These are phyloP conservation scores for Sebastes fasciatus DNA, from an alignment of 2,113 vertebrate species.

Conservation along the genomic window DNA sequence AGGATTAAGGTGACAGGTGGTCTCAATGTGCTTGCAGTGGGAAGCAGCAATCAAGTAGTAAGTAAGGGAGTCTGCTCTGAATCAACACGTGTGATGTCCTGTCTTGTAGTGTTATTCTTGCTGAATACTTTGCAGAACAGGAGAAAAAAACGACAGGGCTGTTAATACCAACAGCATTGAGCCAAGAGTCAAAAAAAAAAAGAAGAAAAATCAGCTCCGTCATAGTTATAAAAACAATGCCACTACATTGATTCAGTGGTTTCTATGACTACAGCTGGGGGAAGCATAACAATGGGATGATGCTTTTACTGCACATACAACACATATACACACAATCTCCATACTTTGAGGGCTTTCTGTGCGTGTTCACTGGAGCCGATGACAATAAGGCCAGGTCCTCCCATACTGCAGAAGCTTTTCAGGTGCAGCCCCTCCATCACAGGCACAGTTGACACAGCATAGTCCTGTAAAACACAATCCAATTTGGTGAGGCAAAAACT, in stretches of 20 bases:
- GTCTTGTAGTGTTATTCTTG: constrained; percentile 61
- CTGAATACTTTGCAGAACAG: constrained; percentile 50
- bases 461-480: constrained; percentile 82
- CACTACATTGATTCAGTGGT: constrained; percentile 43
- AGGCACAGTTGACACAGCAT: constrained; percentile 94
- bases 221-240: constrained; percentile 34
- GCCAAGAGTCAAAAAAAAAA: constrained; percentile 46
- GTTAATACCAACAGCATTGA: constrained; percentile 40
- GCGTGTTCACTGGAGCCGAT: constrained; percentile 95
- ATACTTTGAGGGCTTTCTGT: constrained; percentile 96
- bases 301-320: constrained; percentile 23
- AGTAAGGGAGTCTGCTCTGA: constrained; percentile 50
- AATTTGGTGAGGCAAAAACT: constrained; percentile 1
- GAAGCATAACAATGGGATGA: constrained; percentile 8
- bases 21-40: constrained; percentile 44
- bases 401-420: constrained; percentile 99
- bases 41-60: constrained; percentile 32
- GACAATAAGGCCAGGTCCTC: constrained; percentile 93
- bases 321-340: constrained; percentile 35
- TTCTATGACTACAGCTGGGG: constrained; percentile 40
- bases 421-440: constrained; percentile 90
- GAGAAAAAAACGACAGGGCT: not conserved
- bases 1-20: constrained; percentile 62
- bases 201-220: constrained; percentile 21
- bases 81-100: constrained; percentile 58